Conservation (phyloP, 2,888 invertebrate species). For the Aphodius granarius region DNA sequence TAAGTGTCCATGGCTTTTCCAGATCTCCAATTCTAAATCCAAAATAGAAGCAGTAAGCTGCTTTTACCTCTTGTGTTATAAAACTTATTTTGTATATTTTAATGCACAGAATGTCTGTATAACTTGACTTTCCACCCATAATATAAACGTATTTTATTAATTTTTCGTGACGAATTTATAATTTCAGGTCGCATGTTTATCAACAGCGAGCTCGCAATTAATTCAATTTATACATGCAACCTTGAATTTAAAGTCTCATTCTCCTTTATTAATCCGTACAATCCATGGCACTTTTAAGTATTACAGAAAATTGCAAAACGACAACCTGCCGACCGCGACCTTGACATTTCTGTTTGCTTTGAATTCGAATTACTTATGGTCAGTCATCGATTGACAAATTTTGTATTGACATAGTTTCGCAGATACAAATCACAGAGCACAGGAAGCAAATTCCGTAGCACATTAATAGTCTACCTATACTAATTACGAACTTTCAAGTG, state of each 20-base stretch:
- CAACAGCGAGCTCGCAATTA: neutral
- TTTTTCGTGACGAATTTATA: neutral
- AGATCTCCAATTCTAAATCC: too few species aligned
- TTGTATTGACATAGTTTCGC: neutral
- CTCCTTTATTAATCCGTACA: neutral
- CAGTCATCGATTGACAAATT: neutral
- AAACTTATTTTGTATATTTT: too few species aligned
- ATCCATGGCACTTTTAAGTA: neutral
- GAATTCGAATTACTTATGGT: neutral
- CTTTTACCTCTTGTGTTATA: too few species aligned
- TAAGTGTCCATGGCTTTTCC: too few species aligned
- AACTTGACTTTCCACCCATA: too few species aligned
- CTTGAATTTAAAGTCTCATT: neutral
- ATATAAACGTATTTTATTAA: neutral
- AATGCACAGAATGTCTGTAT: too few species aligned
- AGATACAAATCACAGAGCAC: neutral
- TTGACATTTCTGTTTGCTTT: neutral
- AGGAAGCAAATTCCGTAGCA: neutral
- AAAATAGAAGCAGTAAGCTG: too few species aligned
- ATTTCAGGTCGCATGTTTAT: neutral
- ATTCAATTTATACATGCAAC: neutral
- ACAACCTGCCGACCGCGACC: neutral
- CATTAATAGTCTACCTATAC: too few species aligned
- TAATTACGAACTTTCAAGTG: too few species aligned
- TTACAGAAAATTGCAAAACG: neutral